phyloP scores from a whole-genome alignment of 2,888 invertebrate species.

The Polydesmus complanatus region DNA sequence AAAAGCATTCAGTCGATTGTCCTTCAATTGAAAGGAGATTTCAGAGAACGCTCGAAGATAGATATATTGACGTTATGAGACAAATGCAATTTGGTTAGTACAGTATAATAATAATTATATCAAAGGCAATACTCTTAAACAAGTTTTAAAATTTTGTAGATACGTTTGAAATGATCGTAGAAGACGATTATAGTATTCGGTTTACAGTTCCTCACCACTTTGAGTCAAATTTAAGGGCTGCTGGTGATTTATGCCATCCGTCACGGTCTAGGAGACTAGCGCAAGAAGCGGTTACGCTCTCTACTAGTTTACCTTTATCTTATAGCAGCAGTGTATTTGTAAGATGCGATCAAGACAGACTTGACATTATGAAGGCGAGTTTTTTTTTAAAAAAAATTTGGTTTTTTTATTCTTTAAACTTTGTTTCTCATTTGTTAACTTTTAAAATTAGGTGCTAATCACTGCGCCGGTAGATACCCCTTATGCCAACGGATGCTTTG shows the following conservation, averaged over 20 bases:
- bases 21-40: constrained; percentile 37
- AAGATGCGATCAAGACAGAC: constrained; percentile 79
- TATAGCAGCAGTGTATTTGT: constrained; percentile 91
- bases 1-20: neutral
- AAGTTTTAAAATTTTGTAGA: constrained; percentile 39
- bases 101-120: neutral
- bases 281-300: constrained; percentile 86
- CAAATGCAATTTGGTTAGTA: constrained; percentile 68
- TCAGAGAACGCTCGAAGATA: constrained; percentile 48
- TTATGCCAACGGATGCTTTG: constrained; percentile 81
- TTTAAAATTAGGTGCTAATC: constrained; percentile 56
- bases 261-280: constrained; percentile 79
- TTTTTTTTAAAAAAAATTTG: neutral
- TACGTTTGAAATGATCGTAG: constrained; percentile 81
- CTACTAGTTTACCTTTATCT: constrained; percentile 79
- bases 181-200: constrained; percentile 49
- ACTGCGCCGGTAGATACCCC: constrained; percentile 84
- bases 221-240: constrained; percentile 69
- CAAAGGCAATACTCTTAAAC: neutral
- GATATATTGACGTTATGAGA: constrained; percentile 77
- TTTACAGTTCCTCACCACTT: constrained; percentile 83
- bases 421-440: neutral
- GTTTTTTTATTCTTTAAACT: constrained; percentile 1
- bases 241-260: constrained; percentile 73
- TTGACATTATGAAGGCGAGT: constrained; percentile 83